Percentiles rank a stretch among this genome's conserved stretches.
Evolutionary conservation across 2,113 vertebrate species (phyloP).

Genomic region (Motacilla tschutschensis): DNA sequence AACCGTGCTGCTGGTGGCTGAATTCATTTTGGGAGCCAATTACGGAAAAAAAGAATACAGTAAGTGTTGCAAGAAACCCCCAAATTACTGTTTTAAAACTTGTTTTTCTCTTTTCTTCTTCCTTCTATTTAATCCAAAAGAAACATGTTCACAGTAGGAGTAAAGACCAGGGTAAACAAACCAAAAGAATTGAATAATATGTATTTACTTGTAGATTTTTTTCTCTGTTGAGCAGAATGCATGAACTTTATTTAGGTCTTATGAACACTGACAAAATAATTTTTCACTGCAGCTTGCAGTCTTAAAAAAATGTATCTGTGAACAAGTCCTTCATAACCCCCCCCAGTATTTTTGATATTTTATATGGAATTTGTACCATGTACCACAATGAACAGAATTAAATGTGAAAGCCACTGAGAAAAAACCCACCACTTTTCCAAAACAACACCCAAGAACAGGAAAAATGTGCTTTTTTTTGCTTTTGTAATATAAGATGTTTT

Average conservation of each 20-base stretch:
- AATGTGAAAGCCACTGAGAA: not conserved
- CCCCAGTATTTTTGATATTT: not conserved
- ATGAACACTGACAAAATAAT: not conserved
- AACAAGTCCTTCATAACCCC: not conserved
- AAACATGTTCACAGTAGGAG: not conserved
- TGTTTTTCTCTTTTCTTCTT: not conserved
- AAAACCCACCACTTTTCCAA: not conserved
- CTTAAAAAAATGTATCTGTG: not conserved
- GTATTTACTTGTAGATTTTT: not conserved
- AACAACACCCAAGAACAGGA: not conserved
- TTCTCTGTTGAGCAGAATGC: not conserved
- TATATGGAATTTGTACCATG: not conserved
- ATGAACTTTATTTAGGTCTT: not conserved
- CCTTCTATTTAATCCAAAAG: not conserved
- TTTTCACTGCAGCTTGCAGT: not conserved
- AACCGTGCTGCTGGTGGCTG: not conserved
- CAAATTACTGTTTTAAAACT: not conserved
- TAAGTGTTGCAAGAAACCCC: not conserved
- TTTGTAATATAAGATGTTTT: not conserved
- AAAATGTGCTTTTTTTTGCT: not conserved
- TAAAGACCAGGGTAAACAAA: not conserved
- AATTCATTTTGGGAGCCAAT: not conserved
- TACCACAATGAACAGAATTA: not conserved
- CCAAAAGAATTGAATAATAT: not conserved
- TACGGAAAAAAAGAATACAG: not conserved